phyloP scores from a whole-genome alignment of 1,140 invertebrate genomes.

The Cyphomyrmex costatus region DNA sequence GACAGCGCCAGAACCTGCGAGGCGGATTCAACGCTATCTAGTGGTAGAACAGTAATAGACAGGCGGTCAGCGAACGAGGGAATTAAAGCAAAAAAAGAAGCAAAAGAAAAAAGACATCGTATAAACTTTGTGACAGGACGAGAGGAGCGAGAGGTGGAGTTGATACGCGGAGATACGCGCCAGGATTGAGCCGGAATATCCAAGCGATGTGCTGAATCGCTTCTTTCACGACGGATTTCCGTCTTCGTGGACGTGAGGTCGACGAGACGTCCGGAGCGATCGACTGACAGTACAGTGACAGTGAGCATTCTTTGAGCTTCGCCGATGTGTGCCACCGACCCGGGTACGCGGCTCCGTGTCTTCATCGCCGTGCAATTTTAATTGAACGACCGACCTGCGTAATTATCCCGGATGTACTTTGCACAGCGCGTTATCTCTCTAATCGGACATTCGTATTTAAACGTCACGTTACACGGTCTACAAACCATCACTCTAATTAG shows the following conservation, averaged over 20 bases:
- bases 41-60: constrained; percentile 41
- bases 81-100: constrained; percentile 35
- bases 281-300: background rate
- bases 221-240: constrained; percentile 40
- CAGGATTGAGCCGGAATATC: constrained; percentile 62
- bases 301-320: constrained; percentile 33
- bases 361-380: constrained; percentile 47
- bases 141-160: background rate
- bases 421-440: background rate
- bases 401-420: constrained; percentile 2
- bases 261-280: background rate
- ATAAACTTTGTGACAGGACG: constrained; percentile 30
- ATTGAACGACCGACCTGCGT: constrained; percentile 36
- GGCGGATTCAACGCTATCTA: constrained; percentile 63
- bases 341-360: constrained; percentile 69
- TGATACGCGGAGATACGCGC: constrained; percentile 43
- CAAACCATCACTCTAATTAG: constrained; percentile 17
- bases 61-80: constrained; percentile 26
- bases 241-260: background rate
- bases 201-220: constrained; percentile 52
- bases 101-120: constrained; percentile 30
- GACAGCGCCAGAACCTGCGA: background rate
- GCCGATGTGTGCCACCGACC: background rate
- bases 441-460: background rate
- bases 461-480: constrained; percentile 59